Evolutionary conservation across 2,797 vertebrate genomes (phyloP).

Genomic region (Otus scops): DNA sequence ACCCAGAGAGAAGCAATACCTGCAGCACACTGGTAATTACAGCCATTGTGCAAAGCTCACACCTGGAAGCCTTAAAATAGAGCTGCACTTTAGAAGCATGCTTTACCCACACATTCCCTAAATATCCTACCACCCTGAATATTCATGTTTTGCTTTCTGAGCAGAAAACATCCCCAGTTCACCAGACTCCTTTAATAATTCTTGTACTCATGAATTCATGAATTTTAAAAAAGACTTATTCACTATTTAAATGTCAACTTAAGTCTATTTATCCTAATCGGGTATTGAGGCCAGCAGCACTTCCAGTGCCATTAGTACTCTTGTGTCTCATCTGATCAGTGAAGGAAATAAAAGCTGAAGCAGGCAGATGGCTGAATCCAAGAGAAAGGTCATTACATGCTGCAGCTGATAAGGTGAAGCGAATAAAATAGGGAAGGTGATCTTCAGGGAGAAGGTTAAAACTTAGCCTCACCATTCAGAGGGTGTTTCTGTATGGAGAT

Average conservation of each 20-base stretch:
- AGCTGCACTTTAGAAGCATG: neutral
- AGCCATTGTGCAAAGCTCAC: neutral
- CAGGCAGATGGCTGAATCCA: neutral
- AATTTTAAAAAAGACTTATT: neutral
- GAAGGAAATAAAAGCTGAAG: neutral
- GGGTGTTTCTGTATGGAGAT: neutral
- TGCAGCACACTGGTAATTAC: neutral
- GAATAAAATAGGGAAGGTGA: neutral
- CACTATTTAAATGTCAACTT: neutral
- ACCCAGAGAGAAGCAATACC: neutral
- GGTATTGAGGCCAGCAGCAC: neutral
- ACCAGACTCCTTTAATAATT: neutral
- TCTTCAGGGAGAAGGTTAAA: conserved; percentile 24
- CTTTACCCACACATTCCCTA: neutral
- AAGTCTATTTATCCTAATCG: neutral
- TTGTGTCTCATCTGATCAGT: neutral
- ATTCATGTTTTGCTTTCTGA: neutral
- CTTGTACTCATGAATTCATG: neutral
- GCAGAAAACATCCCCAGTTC: neutral
- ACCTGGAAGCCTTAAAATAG: neutral
- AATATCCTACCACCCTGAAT: neutral
- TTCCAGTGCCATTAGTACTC: neutral
- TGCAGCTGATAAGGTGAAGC: neutral
- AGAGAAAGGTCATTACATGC: conserved; percentile 20
- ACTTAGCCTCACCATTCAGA: neutral